Conservation (phyloP, 2,113 vertebrate genomes). For the Corythornis madagascariensis region DNA sequence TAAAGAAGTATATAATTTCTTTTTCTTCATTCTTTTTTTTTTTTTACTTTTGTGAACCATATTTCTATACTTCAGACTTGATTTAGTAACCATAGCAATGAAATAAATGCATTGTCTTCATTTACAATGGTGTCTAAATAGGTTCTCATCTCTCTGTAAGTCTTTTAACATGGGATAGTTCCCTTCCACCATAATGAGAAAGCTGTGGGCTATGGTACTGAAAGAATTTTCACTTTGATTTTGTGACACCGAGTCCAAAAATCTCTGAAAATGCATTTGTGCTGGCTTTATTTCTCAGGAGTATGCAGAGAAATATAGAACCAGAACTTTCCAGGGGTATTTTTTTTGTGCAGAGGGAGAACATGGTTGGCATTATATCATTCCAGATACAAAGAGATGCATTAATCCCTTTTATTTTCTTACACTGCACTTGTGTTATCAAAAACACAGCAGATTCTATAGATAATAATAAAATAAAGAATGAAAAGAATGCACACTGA, state of each 20-base stretch:
- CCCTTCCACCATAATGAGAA: slow-evolving; percentile 7
- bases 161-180: slow-evolving; percentile 28
- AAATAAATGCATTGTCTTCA: slow-evolving; percentile 62
- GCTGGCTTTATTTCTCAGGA: slow-evolving; percentile 6
- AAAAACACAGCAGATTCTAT: not conserved
- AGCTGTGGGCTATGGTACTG: not conserved
- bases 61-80: slow-evolving; percentile 40
- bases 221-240: slow-evolving; percentile 47
- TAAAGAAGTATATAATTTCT: not conserved
- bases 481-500: not conserved
- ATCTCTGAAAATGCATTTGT: slow-evolving; percentile 8
- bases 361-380: not conserved
- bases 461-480: not conserved
- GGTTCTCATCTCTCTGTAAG: slow-evolving; percentile 24
- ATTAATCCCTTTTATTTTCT: slow-evolving; percentile 38
- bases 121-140: slow-evolving; percentile 64
- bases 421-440: not conserved
- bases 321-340: not conserved
- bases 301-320: not conserved
- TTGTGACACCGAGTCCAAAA: not conserved
- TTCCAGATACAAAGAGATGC: slow-evolving; percentile 4
- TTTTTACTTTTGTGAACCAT: not conserved
- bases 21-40: not conserved
- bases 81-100: slow-evolving; percentile 69
- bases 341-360: not conserved